A percentile compares a stretch with the other conserved stretches of the same genome.
phyloP scores from a whole-genome alignment of 2,888 invertebrate species.

The Phengaris alcon region DNA sequence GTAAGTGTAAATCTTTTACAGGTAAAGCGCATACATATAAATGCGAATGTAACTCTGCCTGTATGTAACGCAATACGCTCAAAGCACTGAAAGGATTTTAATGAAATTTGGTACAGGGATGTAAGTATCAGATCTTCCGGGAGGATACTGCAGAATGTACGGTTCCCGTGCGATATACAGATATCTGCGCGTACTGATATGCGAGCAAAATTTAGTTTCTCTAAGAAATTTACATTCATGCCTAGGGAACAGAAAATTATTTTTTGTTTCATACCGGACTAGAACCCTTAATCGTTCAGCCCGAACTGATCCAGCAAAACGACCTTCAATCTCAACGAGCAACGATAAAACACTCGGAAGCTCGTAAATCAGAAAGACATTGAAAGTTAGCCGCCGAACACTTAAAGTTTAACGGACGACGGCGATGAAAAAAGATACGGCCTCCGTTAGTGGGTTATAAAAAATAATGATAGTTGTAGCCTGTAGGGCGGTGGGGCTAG shows the following conservation, averaged over 20 bases:
- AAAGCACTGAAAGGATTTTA: no score
- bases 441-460: conserved; percentile 61
- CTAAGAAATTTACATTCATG: no score
- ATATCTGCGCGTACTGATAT: no score
- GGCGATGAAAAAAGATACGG: conserved; percentile 69
- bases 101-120: no score
- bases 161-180: no score
- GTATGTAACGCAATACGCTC: no score
- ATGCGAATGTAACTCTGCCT: no score
- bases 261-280: not conserved
- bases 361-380: conserved; percentile 76
- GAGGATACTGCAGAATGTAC: no score
- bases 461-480: conserved; percentile 67
- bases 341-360: conserved; percentile 77
- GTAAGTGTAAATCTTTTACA: not conserved
- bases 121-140: no score
- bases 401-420: conserved; percentile 78
- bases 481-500: conserved; percentile 70
- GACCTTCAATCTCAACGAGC: conserved; percentile 77
- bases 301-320: conserved; percentile 33
- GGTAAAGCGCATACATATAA: not conserved
- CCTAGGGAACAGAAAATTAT: no score
- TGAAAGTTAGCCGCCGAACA: conserved; percentile 76
- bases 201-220: no score
- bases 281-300: not conserved